A percentile compares a stretch with the other conserved stretches of the same genome.
These are phyloP conservation scores for Agrochola circellaris DNA, from an alignment of 2,888 invertebrate genomes.

Conservation along the genomic window DNA sequence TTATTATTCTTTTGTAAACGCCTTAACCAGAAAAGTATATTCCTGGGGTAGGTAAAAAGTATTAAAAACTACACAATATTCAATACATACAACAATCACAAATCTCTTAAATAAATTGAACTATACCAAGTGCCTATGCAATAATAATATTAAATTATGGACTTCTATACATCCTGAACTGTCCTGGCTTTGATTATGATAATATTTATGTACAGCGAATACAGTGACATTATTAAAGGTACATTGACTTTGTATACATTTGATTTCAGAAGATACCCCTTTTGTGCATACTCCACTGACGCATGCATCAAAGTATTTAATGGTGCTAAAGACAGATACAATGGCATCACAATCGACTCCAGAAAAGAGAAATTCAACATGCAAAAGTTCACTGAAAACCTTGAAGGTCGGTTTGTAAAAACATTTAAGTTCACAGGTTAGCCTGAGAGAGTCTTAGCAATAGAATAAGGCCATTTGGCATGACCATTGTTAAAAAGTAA, in stretches of 20 bases:
- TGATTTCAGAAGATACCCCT: constrained; percentile 66
- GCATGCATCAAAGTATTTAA: constrained; percentile 66
- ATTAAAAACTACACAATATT: neutral
- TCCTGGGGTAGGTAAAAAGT: constrained; percentile 44
- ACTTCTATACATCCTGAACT: neutral
- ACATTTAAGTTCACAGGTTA: neutral
- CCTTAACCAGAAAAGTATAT: constrained; percentile 16
- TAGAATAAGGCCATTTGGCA: too few relatives aligned
- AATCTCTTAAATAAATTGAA: neutral
- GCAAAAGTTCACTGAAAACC: constrained; percentile 70
- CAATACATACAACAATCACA: neutral
- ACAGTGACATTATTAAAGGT: neutral
- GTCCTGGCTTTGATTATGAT: neutral
- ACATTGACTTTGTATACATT: neutral
- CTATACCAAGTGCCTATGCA: neutral
- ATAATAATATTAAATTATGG: neutral
- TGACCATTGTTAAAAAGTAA: neutral
- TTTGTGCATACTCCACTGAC: constrained; percentile 64
- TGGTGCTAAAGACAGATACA: constrained; percentile 78
- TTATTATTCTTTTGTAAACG: constrained; percentile 49
- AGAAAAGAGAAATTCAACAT: constrained; percentile 71
- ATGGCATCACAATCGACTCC: constrained; percentile 82
- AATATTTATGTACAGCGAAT: neutral
- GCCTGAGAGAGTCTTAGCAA: neutral
- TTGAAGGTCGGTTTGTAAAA: constrained; percentile 77